These are phyloP conservation scores for Selenia dentaria DNA, from an alignment of 2,888 invertebrate genomes.

Conservation along the genomic window DNA sequence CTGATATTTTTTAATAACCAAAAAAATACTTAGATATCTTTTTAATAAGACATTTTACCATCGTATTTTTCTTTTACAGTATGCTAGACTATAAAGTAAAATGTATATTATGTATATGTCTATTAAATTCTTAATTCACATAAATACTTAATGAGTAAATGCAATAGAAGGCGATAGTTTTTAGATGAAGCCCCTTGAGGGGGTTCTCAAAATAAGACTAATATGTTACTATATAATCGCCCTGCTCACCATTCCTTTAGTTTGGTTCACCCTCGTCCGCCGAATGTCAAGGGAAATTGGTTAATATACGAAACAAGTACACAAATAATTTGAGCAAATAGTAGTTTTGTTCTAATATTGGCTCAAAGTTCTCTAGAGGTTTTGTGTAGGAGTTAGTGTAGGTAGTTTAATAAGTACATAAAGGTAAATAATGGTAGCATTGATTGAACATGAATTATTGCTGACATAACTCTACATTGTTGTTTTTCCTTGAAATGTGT, in stretches of 20 bases:
- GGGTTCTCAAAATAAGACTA: constrained; percentile 19
- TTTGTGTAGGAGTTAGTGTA: constrained; percentile 6
- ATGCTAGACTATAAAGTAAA: no score
- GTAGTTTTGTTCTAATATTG: constrained; percentile 29
- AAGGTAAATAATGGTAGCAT: constrained; percentile 1
- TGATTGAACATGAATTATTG: neutral
- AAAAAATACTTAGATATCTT: no score
- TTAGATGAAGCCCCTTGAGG: no score
- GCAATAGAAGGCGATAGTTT: no score
- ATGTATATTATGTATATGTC: no score
- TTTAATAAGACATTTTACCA: no score
- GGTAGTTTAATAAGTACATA: neutral
- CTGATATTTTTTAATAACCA: no score
- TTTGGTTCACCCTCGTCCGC: constrained; percentile 40
- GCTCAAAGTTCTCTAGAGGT: constrained; percentile 14
- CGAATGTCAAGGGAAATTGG: constrained; percentile 38
- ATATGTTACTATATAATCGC: constrained; percentile 9
- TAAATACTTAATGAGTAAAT: no score
- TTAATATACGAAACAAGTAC: constrained; percentile 31
- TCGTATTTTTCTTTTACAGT: no score
- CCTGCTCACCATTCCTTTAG: constrained; percentile 38
- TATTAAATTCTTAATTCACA: no score
- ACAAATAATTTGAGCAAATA: constrained; percentile 31
- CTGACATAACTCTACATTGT: neutral
- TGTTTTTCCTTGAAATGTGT: no score